Base-by-base conservation (phyloP, 2,888 invertebrate species). In the Drosophila anomelani region DNA sequence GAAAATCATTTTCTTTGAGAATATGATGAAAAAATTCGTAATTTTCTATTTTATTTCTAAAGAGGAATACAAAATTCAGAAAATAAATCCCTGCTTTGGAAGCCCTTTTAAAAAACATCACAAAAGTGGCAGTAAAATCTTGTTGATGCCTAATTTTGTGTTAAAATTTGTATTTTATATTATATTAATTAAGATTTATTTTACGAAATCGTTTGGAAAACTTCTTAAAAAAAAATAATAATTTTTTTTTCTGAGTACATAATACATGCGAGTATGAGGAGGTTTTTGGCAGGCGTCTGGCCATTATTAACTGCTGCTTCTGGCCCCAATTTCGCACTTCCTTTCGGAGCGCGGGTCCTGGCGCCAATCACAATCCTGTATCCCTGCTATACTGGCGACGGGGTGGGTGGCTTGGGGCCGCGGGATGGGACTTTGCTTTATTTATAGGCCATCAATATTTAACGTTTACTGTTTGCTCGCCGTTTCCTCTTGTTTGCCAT, bases 361-460 rank as follows among this genome's bases (percentile, higher is more conserved):
- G 49, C 32, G 17, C 49, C 51, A 17, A 70, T 70, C 43, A 44
- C 39, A 57, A 60, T 58, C 10, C 51, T 23, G 51, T 53, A 36
- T 53, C 51, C 20, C 9, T 20, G 47, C 17, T 29, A 32, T n/a
- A 29, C 47, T 3, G 29, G 1, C 47, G 29, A 23, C n/a, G 17
- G 53, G 20, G 34, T 6, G 17, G 34, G 1, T 6, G 23, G 43
- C 1, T 7, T 44, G 44, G 8, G 23, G 8, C 4, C 43, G 43
- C 43, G 43, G 23, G 13, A 23, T 13, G 47, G 34, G 26, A 17
- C 32, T 66, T 84, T 76, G 69, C 77, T 81, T 79, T 81, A 77
- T 87, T 86, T 87, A 81, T 79, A 71, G 77, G 68, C 79, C 53
- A 77, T 76, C 75, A 84, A 86, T 83, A 79, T 86, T 83, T 80